Evolutionary conservation across 2,797 vertebrate genomes (phyloP).

Genomic region (Ispidina picta): DNA sequence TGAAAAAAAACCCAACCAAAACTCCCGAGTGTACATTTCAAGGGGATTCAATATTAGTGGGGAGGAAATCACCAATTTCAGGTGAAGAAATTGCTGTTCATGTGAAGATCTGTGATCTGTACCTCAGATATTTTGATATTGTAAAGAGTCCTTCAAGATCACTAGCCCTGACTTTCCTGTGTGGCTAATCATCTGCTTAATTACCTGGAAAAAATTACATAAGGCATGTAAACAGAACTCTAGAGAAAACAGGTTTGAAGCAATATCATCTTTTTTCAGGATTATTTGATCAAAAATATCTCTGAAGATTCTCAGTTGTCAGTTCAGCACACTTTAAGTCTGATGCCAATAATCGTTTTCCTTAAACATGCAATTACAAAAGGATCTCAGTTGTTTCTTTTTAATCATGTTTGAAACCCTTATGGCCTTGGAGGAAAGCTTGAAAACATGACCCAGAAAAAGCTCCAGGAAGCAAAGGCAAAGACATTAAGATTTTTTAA

Average conservation of each 20-base stretch:
- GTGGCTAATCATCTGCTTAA: background rate
- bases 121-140: background rate
- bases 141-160: background rate
- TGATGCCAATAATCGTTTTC: slow-evolving; percentile 10
- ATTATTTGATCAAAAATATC: slow-evolving; percentile 24
- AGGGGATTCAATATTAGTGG: background rate
- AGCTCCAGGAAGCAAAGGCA: slow-evolving; percentile 29
- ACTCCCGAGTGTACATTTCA: background rate
- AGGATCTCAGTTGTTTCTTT: background rate
- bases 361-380: slow-evolving; percentile 28
- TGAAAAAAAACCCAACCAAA: background rate
- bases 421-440: slow-evolving; percentile 30
- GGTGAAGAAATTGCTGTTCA: background rate
- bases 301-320: slow-evolving; percentile 24
- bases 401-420: slow-evolving; percentile 9
- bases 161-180: background rate
- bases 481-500: background rate
- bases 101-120: background rate
- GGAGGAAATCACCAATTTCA: background rate
- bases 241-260: slow-evolving; percentile 2
- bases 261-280: background rate
- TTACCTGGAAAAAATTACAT: background rate
- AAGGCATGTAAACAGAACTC: background rate
- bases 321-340: slow-evolving; percentile 1
- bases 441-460: slow-evolving; percentile 51